Evolutionary conservation across 2,113 vertebrate genomes (phyloP).

Genomic region (Rhea americana): DNA sequence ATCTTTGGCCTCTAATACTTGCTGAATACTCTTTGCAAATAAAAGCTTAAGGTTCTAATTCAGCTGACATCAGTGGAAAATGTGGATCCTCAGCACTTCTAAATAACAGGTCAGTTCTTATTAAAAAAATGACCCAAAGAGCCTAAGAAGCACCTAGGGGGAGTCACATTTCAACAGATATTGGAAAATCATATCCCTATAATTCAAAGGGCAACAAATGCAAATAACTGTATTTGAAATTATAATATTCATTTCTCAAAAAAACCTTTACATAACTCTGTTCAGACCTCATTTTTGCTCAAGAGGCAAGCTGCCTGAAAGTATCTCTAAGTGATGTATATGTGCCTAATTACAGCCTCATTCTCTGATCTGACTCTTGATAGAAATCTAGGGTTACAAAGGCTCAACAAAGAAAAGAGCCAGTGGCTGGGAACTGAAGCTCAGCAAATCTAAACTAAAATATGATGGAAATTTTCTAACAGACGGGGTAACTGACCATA

Average conservation of each 20-base stretch:
- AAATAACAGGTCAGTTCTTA: not conserved
- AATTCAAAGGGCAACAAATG: not conserved
- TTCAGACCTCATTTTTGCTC: not conserved
- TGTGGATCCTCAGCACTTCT: not conserved
- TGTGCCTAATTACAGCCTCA: not conserved
- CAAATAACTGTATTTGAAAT: not conserved
- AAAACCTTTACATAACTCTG: not conserved
- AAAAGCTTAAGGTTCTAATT: not conserved
- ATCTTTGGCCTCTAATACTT: not conserved
- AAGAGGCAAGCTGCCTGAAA: not conserved
- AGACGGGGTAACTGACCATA: constrained; percentile 51
- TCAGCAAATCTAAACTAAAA: constrained; percentile 15
- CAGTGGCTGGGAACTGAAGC: not conserved
- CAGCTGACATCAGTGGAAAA: not conserved
- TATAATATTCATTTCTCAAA: not conserved
- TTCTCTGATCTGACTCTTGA: not conserved
- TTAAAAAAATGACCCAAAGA: not conserved
- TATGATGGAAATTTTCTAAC: constrained; percentile 43
- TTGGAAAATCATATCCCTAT: not conserved
- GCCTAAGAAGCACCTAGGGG: not conserved
- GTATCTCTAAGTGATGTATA: not conserved
- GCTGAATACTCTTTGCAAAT: not conserved
- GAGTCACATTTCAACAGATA: not conserved
- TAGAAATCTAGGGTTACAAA: not conserved
- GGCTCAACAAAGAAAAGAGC: not conserved